phyloP scores from a whole-genome alignment of 2,888 invertebrate species.

The Drosophila pegasa region DNA sequence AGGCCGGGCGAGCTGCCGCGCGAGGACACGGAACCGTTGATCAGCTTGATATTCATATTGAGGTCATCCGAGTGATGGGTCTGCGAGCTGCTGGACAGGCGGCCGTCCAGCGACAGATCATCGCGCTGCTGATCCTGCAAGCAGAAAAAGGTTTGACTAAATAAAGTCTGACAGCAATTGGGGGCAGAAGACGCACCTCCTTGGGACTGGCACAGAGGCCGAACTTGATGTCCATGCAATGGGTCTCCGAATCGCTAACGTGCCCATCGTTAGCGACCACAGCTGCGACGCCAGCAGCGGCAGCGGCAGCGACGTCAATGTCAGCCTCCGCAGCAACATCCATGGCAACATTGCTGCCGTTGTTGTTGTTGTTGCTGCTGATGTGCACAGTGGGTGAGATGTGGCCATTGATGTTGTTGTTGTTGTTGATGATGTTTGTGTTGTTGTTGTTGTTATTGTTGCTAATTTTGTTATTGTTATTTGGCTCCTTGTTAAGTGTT shows the following conservation, averaged over 20 bases:
- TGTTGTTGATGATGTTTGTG: conserved; percentile 25
- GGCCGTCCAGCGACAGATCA: conserved; percentile 82
- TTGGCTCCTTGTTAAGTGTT: conserved; percentile 77
- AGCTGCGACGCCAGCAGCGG: conserved; percentile 25
- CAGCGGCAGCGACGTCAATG: conserved; percentile 15
- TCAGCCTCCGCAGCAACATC: conserved; percentile 38
- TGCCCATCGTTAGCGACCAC: conserved; percentile 59
- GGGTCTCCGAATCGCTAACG: conserved; percentile 75
- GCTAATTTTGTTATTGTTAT: conserved; percentile 78
- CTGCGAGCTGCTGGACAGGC: conserved; percentile 81
- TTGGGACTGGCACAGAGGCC: conserved; percentile 82
- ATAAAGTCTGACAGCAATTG: conserved; percentile 2
- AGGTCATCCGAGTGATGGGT: conserved; percentile 80
- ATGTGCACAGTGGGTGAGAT: conserved; percentile 50
- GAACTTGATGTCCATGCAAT: conserved; percentile 82
- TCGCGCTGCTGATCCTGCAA: conserved; percentile 81
- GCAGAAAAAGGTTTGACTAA: neutral
- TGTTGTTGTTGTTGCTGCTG: conserved; percentile 41
- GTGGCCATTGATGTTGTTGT: conserved; percentile 57
- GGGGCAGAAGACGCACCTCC: conserved; percentile 75
- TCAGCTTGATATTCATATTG: conserved; percentile 75
- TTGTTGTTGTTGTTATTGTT: conserved; percentile 64
- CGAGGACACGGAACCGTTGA: conserved; percentile 83
- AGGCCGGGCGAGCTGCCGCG: conserved; percentile 84
- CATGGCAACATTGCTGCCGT: conserved; percentile 37